phyloP scores from a whole-genome alignment of 2,113 vertebrate species.

The Galemys pyrenaicus region DNA sequence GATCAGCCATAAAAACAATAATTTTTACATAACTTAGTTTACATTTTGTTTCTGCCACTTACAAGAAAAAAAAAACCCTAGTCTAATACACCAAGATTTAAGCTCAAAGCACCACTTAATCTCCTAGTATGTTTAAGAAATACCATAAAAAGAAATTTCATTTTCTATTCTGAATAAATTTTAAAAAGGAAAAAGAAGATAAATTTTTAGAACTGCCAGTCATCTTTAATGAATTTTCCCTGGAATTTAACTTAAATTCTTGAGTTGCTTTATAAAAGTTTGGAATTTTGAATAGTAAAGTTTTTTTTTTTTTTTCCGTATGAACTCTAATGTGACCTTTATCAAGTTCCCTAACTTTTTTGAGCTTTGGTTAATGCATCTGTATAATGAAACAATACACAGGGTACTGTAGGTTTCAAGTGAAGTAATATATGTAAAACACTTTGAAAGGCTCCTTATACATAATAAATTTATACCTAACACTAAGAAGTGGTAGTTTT shows the following conservation, averaged over 20 bases:
- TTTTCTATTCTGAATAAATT: not conserved
- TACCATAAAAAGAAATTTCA: not conserved
- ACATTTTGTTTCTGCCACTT: not conserved
- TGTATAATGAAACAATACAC: not conserved
- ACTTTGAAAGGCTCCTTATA: not conserved
- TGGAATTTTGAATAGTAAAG: not conserved
- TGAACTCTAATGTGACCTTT: not conserved
- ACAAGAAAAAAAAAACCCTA: conserved; percentile 7
- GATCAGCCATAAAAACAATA: not conserved
- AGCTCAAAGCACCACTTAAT: not conserved
- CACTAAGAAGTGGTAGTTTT: not conserved
- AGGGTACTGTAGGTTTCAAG: not conserved
- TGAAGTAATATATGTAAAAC: not conserved
- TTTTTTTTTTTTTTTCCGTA: not conserved
- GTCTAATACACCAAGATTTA: not conserved
- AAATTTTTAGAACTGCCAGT: not conserved
- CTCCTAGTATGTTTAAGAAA: not conserved
- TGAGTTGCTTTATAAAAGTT: not conserved
- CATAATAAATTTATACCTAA: not conserved
- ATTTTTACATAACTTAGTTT: not conserved
- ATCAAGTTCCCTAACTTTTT: not conserved
- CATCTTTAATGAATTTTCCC: not conserved
- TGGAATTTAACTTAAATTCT: not conserved
- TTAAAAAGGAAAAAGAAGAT: conserved; percentile 3
- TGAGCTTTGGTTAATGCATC: not conserved